Evolutionary conservation across 2,797 vertebrate genomes (phyloP), one percentile per base, ranked within the genome.

Genomic region (Linurgus olivaceus): DNA sequence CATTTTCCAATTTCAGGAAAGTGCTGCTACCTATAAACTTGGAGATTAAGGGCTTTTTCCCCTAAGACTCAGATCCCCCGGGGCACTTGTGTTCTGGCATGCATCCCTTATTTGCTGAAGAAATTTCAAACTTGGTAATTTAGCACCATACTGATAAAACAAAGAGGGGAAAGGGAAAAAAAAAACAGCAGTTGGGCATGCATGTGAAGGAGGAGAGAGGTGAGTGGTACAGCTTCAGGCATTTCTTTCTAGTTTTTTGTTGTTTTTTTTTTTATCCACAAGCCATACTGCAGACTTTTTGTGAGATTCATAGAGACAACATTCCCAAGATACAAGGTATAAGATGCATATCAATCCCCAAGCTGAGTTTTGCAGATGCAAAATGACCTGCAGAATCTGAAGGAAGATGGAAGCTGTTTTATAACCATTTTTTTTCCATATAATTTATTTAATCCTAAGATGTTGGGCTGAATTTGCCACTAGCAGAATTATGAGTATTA

Each of bases 1-100:
- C 85, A 76, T 97, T 97, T 91, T 97, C 95, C 90, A 95, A 94
- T 80, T 96, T 93, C 88, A 74, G 92, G 95, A 91, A 94, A 95
- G 95, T 90, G 79, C 91, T 90, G 61, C 86, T 93, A 88, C 88
- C 93, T 97, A 87, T 96, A 97, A 97, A 93, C 88, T 94, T 74
- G 62, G 91, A 95, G 97, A 97, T 96, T 97, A 97, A 96, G 84
- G 86, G 71, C 54, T 84, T 96, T 95, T 92, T 13, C 72, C 80
- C 88, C 81, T 54, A 94, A 95, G 76, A 95, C 86, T 88, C 40
- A 61, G 80, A 93, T 88, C 96, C 82, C 96, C 79, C 33, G 3
- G 89, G 84, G 88, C 93, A 87, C 83, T 94, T 96, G 55, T 96
- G 85, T 95, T 97, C 96, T 94, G 88, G 93, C 92, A 86, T 95